Percentiles rank a stretch among this genome's conserved stretches.
phyloP scores from a whole-genome alignment of 1,140 invertebrate genomes.

The Maconellicoccus hirsutus region DNA sequence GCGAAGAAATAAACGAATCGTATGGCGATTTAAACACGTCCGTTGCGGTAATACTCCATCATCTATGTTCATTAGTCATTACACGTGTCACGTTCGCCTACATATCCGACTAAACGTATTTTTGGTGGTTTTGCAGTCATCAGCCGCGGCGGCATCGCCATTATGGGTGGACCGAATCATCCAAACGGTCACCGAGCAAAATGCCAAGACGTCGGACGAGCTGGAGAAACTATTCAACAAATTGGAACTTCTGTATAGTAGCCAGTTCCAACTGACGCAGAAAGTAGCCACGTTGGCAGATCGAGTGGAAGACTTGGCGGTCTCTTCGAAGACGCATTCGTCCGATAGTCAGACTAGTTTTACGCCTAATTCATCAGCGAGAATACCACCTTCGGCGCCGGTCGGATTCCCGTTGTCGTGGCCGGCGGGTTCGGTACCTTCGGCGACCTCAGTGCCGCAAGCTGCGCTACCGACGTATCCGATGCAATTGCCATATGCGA shows the following conservation, averaged over 20 bases:
- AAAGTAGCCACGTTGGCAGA: not conserved
- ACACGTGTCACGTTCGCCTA: too few species aligned
- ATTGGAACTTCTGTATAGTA: not conserved
- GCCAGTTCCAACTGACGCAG: not conserved
- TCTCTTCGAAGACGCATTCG: too few species aligned
- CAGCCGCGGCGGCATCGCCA: not conserved
- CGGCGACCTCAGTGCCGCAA: too few species aligned
- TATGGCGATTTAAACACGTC: not conserved
- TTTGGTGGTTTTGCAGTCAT: not conserved
- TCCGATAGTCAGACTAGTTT: too few species aligned
- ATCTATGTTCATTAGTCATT: too few species aligned
- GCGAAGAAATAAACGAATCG: not conserved
- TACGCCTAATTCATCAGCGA: too few species aligned
- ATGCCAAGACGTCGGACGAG: not conserved
- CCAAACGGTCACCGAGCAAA: not conserved
- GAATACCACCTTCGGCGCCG: too few species aligned
- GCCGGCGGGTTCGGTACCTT: too few species aligned
- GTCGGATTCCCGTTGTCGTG: too few species aligned
- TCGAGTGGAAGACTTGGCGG: not conserved
- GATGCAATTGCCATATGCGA: not conserved
- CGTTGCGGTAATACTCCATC: not conserved
- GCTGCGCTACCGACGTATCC: not conserved
- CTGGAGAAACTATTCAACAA: slow-evolving; percentile 7
- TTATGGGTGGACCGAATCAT: not conserved
- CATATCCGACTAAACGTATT: too few species aligned